These are phyloP conservation scores for Linyphia triangularis DNA, from an alignment of 2,888 invertebrate species.

Conservation along the genomic window DNA sequence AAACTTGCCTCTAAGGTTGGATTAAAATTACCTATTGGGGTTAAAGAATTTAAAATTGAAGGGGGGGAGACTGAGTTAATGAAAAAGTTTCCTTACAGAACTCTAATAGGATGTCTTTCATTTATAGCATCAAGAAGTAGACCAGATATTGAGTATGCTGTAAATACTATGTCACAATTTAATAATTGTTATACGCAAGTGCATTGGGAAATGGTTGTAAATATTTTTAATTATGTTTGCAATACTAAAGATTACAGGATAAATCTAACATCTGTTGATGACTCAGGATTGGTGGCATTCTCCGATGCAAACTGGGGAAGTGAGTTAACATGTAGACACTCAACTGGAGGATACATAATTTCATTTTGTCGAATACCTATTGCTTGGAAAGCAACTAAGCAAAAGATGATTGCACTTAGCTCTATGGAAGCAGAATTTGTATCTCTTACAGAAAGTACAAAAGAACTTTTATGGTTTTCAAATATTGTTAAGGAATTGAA, in stretches of 20 bases:
- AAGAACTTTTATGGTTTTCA: neutral
- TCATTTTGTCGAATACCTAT: no score
- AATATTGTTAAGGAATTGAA: neutral
- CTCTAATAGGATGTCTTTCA: neutral
- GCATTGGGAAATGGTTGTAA: neutral
- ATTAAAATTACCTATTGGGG: no score
- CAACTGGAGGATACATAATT: neutral
- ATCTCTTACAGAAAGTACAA: neutral
- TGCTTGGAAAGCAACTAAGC: no score
- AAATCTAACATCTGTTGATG: neutral
- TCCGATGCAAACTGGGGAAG: neutral
- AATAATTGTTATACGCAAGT: neutral
- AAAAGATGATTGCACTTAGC: neutral
- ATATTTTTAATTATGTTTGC: neutral
- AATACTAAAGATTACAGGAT: neutral
- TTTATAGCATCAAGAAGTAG: neutral
- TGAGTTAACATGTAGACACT: neutral
- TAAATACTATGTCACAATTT: neutral
- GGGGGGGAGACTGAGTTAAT: neutral
- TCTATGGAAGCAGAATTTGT: neutral
- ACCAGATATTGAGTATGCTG: neutral
- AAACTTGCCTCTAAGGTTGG: neutral
- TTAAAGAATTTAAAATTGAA: no score
- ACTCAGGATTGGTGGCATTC: neutral
- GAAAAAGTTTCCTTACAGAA: neutral